A percentile compares a stretch with the other conserved stretches of the same genome.
These are phyloP conservation scores for Promerops cafer DNA, from an alignment of 2,113 vertebrate genomes.

Conservation along the genomic window DNA sequence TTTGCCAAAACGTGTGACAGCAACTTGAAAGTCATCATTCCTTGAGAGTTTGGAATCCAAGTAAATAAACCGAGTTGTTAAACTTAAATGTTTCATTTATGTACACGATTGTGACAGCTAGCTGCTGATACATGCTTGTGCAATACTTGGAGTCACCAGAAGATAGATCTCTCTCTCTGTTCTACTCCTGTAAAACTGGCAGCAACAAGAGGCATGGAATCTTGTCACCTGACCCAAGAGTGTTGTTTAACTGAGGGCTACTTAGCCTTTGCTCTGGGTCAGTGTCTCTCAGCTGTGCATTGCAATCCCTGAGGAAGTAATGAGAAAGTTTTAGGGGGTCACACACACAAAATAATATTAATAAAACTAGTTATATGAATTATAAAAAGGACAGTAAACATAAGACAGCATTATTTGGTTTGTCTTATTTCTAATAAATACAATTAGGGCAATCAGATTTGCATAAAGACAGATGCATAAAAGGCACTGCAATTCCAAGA, in stretches of 20 bases:
- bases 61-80: neutral
- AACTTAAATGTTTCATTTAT: neutral
- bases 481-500: neutral
- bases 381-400: neutral
- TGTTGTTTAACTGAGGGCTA: neutral
- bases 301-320: neutral
- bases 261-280: neutral
- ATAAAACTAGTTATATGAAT: neutral
- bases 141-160: neutral
- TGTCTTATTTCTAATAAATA: neutral
- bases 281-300: neutral
- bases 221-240: neutral
- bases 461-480: neutral
- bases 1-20: neutral
- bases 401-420: neutral
- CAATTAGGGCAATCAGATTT: neutral
- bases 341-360: neutral
- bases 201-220: neutral
- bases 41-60: neutral
- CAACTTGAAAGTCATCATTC: neutral
- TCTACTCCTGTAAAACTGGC: neutral
- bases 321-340: neutral
- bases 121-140: neutral
- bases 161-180: neutral
- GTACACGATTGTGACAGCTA: fast-evolving